phyloP scores from a whole-genome alignment of 2,113 vertebrate genomes.

The Narcine bancroftii region DNA sequence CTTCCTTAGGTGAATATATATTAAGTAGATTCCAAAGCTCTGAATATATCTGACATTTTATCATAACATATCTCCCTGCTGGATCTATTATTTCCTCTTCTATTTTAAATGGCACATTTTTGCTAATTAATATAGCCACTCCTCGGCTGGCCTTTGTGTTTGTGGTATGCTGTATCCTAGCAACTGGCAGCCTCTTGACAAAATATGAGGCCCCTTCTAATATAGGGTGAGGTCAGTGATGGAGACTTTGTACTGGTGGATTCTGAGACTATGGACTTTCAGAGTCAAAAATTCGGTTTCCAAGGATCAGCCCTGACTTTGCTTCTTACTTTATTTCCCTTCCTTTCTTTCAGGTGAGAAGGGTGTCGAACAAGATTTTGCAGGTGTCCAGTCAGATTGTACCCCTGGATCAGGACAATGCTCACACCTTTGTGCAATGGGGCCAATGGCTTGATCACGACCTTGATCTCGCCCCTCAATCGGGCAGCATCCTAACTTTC shows the following conservation, averaged over 20 bases:
- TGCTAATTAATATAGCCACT: too few relatives aligned
- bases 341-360: constrained; percentile 56
- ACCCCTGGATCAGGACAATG: constrained; percentile 57
- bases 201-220: background rate
- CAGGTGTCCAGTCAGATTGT: constrained; percentile 51
- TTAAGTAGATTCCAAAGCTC: too few relatives aligned
- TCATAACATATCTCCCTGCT: too few relatives aligned
- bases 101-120: too few relatives aligned
- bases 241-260: background rate
- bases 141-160: too few relatives aligned
- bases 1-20: too few relatives aligned
- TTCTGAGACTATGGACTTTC: background rate
- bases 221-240: background rate
- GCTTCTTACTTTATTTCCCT: background rate
- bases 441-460: constrained; percentile 85
- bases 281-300: background rate
- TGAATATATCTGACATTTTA: too few relatives aligned
- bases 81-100: too few relatives aligned
- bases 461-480: constrained; percentile 65
- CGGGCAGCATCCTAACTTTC: constrained; percentile 48
- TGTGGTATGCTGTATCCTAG: background rate
- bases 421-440: constrained; percentile 71
- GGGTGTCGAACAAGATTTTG: constrained; percentile 74
- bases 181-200: background rate
- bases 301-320: background rate